Base-by-base conservation (phyloP, 2,888 invertebrate genomes). In the Sarcophaga rosellei region DNA sequence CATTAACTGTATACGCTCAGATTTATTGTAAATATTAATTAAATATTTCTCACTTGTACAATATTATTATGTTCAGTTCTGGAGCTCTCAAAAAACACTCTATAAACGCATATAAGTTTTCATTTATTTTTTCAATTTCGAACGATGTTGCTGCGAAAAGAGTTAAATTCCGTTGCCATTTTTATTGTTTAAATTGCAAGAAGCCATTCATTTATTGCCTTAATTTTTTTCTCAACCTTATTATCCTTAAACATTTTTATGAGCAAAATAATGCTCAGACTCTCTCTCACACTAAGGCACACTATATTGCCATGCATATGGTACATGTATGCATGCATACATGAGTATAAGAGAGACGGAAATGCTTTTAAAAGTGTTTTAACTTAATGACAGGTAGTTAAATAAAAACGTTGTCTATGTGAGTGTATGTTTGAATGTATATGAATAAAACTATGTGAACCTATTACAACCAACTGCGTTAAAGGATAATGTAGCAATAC, bases 331-430 rank as follows among this genome's bases (percentile, higher is more conserved):
- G 35, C 35, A 35, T 35, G 0, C 10, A 35, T 35, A 10, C 35
- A 35, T 35, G 35, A 35, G 35, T 35, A 35, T 35, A 21, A 70
- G 47, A 5, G 17, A 15, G 15, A 15, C n/a, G 17, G 15, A 17
- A 57, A 57, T 57, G 57, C 57, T n/a, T 57, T 15, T 57, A 57
- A 78, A 59, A 65, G 68, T 57, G 72, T 70, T 70, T 84, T 75
- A 81, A 74, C 65, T 77, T 81, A 84, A 86, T 81, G 84, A 74
- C 81, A 86, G 86, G 84, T 86, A 78, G 77, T 86, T 76, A 86
- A 79, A 82, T 5, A 75, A 61, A 62, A 35, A 35, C 2, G 8
- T 10, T 8, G 35, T 35, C 10, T 35, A 2, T 35, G 8, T 35
- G 8, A 8, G 8, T 35, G 35, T 35, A 8, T 35, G 35, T 6